A percentile compares a stretch with the other conserved stretches of the same genome.
Conservation (phyloP, 2,113 vertebrate species). For the Acinonyx jubatus region DNA sequence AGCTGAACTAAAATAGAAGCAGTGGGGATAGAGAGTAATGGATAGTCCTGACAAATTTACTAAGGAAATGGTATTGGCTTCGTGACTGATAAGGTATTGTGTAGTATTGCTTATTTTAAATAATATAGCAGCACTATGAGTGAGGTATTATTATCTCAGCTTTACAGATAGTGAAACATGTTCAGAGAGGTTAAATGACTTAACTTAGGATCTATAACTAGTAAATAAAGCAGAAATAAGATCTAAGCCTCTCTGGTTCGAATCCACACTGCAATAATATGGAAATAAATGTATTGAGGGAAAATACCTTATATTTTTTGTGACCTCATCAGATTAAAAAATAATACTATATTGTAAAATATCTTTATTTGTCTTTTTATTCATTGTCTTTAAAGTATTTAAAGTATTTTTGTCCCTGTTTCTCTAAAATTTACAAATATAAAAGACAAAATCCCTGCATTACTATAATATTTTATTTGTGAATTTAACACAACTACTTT, state of each 20-base stretch:
- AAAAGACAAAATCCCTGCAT: not conserved
- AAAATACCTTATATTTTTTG: constrained; percentile 25
- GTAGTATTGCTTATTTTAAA: not conserved
- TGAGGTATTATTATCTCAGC: not conserved
- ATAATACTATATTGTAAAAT: not conserved
- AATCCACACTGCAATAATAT: not conserved
- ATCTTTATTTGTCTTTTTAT: not conserved
- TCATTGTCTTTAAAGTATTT: not conserved
- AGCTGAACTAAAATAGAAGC: constrained; percentile 4
- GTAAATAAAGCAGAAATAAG: not conserved
- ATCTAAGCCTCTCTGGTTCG: not conserved
- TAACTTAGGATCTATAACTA: not conserved
- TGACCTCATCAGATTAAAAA: not conserved
- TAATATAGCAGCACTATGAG: not conserved
- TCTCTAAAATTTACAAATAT: constrained; percentile 31
- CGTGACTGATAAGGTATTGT: not conserved
- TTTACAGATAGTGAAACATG: constrained; percentile 22
- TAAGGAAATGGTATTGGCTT: not conserved
- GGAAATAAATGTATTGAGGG: not conserved
- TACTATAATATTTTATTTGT: constrained; percentile 44
- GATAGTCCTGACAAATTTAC: not conserved
- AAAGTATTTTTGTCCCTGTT: not conserved
- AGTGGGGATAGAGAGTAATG: not conserved
- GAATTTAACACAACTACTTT: constrained; percentile 30
- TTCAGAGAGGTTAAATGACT: not conserved